A percentile compares a stretch with the other conserved stretches of the same genome.
Conservation (phyloP, 2,888 invertebrate genomes). For the Heliconius ismenius region DNA sequence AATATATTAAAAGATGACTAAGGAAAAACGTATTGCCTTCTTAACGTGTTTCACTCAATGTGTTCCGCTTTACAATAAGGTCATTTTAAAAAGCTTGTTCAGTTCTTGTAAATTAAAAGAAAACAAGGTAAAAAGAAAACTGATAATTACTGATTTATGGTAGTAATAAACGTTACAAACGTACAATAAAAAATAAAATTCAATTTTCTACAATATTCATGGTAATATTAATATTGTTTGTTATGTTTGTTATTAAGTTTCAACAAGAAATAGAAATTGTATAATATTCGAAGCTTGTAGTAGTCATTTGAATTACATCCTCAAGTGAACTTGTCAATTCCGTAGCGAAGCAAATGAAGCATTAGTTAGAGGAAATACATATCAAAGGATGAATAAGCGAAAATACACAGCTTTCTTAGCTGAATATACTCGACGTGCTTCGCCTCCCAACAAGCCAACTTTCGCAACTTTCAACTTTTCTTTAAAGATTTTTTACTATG, state of each 20-base stretch:
- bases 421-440: conserved; percentile 33
- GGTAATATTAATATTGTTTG: too few relatives aligned
- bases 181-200: neutral
- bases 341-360: conserved; percentile 37
- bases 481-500: conserved; percentile 11
- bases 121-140: too few relatives aligned
- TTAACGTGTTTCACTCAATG: conserved; percentile 4
- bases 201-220: neutral
- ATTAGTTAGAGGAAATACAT: conserved; percentile 40
- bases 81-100: neutral
- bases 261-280: neutral
- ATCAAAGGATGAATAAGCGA: conserved; percentile 35
- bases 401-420: conserved; percentile 34
- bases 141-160: neutral
- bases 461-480: conserved; percentile 23
- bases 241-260: neutral
- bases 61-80: neutral
- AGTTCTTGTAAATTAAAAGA: neutral
- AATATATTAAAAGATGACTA: conserved; percentile 8
- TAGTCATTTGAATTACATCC: conserved; percentile 16
- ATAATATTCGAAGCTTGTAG: conserved; percentile 10
- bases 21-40: neutral
- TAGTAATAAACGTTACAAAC: neutral
- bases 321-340: conserved; percentile 19
- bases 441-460: conserved; percentile 16